Evolutionary conservation across 2,797 vertebrate species (phyloP), one percentile per base, ranked within the genome.

Genomic region (Erpetoichthys calabaricus): DNA sequence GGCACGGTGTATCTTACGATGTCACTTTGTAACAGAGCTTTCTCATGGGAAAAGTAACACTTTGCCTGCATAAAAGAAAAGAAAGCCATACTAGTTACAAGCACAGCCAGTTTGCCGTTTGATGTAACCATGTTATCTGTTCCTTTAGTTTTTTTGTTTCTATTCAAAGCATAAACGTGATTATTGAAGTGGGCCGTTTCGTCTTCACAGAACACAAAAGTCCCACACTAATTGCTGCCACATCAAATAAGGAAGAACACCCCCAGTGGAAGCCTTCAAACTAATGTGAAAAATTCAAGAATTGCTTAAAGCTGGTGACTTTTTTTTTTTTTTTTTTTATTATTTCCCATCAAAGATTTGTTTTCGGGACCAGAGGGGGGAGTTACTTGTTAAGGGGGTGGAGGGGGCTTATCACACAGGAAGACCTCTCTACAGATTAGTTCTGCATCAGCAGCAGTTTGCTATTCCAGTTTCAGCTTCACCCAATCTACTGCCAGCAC

Each of bases 211-310:
- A 78, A 69, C 75, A 86, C 84, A 88, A 80, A 89, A 89, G 86
- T 89, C 72, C 73, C 66, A 74, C 66, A 70, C 85, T 92, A 91
- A 91, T 89, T 89, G 82, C 80, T 82, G 85, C 86, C 84, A 90
- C 87, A 89, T 91, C 86, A 92, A 88, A 89, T 90, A 82, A 87
- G 78, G 60, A 69, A 75, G 77, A 77, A 75, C 76, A 81, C 63
- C 78, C 80, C 66, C 70, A 64, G 70, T 71, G 80, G 78, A 73
- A 80, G 79, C 80, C 80, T 83, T 78, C 73, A 79, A 80, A 82
- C 76, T 75, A 70, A 82, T 71, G 73, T 82, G 83, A 80, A 73
- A 77, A 75, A 73, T 68, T 68, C 62, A 56, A 67, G 68, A 71
- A 49, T 70, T 70, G 66, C 73, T 77, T 81, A 80, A 82, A 1